phyloP scores from a whole-genome alignment of 2,113 vertebrate genomes.

The Antechinus flavipes region DNA sequence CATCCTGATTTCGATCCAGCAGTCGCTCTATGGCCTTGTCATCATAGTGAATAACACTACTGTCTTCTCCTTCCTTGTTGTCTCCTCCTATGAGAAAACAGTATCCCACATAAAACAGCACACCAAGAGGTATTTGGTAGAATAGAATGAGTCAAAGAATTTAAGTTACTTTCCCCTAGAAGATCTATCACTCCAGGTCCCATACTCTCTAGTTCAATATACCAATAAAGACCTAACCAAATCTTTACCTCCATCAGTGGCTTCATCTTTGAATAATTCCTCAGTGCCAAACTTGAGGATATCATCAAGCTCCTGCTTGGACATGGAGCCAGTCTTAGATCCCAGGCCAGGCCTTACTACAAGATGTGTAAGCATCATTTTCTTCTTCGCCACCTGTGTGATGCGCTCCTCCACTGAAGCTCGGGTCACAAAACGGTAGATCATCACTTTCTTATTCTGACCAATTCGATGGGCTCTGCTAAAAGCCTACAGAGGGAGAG shows the following conservation, averaged over 20 bases:
- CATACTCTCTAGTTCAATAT: background rate
- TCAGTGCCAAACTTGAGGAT: constrained; percentile 99
- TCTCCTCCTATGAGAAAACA: constrained; percentile 85
- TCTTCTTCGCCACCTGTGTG: constrained; percentile 99
- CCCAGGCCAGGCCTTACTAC: constrained; percentile 97
- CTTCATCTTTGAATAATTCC: constrained; percentile 96
- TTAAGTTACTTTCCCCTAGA: background rate
- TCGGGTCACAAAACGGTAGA: constrained; percentile 98
- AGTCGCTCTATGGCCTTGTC: constrained; percentile 96
- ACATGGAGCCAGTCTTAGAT: constrained; percentile 99
- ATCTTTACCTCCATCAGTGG: constrained; percentile 90
- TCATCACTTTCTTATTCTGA: constrained; percentile 99
- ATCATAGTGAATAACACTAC: constrained; percentile 98
- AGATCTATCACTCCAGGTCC: background rate
- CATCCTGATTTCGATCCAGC: constrained; percentile 95
- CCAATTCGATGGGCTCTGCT: constrained; percentile 99
- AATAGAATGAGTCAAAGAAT: constrained; percentile 21
- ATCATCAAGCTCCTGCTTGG: constrained; percentile 98
- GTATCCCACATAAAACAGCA: constrained; percentile 32
- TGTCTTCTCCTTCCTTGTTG: constrained; percentile 96
- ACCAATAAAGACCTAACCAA: constrained; percentile 21
- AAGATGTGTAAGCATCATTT: constrained; percentile 99
- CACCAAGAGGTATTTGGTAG: constrained; percentile 16
- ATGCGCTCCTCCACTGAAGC: constrained; percentile 98
- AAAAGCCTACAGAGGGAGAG: constrained; percentile 89